Percentiles rank a stretch among this genome's conserved stretches.
phyloP scores from a whole-genome alignment of 2,113 vertebrate genomes.

The Ornithorhynchus anatinus region DNA sequence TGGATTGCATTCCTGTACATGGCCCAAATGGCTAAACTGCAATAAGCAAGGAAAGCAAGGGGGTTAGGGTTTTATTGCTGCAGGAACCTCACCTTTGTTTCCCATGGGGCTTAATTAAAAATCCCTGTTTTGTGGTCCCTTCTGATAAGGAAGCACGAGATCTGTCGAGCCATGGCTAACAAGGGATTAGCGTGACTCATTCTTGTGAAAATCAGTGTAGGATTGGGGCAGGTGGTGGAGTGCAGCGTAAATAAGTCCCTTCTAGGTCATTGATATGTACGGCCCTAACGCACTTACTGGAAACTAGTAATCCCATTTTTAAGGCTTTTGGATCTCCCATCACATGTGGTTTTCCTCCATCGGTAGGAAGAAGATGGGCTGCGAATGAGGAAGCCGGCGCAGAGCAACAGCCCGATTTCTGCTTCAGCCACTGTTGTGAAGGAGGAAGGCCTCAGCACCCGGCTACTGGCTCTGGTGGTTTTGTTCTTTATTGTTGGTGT shows the following conservation, averaged over 20 bases:
- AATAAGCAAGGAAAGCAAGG: too few species aligned
- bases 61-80: too few species aligned
- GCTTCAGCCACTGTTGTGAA: slow-evolving; percentile 72
- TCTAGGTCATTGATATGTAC: not conserved
- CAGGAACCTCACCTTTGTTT: too few species aligned
- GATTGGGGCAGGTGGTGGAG: not conserved
- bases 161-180: too few species aligned
- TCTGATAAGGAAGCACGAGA: too few species aligned
- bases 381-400: slow-evolving; percentile 88
- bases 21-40: too few species aligned
- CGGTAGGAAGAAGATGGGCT: slow-evolving; percentile 91
- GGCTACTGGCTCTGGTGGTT: slow-evolving; percentile 86
- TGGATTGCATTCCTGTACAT: too few species aligned
- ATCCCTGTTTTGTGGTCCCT: too few species aligned
- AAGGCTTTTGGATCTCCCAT: not conserved
- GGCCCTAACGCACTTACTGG: not conserved
- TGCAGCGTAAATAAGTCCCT: not conserved
- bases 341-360: not conserved
- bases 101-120: too few species aligned
- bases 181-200: too few species aligned
- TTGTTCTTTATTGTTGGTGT: slow-evolving; percentile 94
- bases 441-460: slow-evolving; percentile 87
- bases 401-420: slow-evolving; percentile 80
- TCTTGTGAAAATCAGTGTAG: not conserved
- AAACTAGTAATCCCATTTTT: not conserved